Conservation (phyloP, 2,113 vertebrate genomes). For the Esox niger region DNA sequence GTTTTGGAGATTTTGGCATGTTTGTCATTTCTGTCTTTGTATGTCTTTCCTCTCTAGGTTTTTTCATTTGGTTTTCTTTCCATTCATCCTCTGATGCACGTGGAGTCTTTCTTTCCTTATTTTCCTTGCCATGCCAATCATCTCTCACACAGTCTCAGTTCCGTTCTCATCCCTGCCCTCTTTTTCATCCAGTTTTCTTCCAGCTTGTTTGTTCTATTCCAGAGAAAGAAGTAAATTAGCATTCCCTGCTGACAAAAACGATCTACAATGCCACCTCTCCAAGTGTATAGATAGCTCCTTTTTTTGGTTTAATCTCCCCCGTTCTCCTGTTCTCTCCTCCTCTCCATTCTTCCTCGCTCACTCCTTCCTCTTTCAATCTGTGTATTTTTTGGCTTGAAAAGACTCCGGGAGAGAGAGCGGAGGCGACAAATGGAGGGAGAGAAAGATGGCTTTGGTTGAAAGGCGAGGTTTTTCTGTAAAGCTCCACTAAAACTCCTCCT, state of each 20-base stretch:
- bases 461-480: conserved; percentile 72
- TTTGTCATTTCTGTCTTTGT: conserved; percentile 63
- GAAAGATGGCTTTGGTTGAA: conserved; percentile 80
- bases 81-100: conserved; percentile 44
- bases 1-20: conserved; percentile 71
- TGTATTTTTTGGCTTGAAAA: conserved; percentile 75
- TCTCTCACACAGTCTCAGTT: conserved; percentile 44
- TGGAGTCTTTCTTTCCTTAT: conserved; percentile 51
- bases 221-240: conserved; percentile 33
- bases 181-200: conserved; percentile 20
- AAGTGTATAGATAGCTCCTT: conserved; percentile 46
- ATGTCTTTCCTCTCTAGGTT: conserved; percentile 51
- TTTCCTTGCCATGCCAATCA: conserved; percentile 43
- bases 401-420: conserved; percentile 57
- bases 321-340: conserved; percentile 65
- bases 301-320: conserved; percentile 71
- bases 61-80: conserved; percentile 53
- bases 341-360: conserved; percentile 54
- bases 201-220: conserved; percentile 23
- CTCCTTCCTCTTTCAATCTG: conserved; percentile 50
- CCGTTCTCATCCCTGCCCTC: conserved; percentile 62
- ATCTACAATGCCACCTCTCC: conserved; percentile 55
- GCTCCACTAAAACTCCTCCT: conserved; percentile 46
- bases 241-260: conserved; percentile 33
- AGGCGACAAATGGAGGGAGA: conserved; percentile 60